Base-by-base conservation (phyloP, 1,140 invertebrate genomes). In the Hydropsyche tenuis region DNA sequence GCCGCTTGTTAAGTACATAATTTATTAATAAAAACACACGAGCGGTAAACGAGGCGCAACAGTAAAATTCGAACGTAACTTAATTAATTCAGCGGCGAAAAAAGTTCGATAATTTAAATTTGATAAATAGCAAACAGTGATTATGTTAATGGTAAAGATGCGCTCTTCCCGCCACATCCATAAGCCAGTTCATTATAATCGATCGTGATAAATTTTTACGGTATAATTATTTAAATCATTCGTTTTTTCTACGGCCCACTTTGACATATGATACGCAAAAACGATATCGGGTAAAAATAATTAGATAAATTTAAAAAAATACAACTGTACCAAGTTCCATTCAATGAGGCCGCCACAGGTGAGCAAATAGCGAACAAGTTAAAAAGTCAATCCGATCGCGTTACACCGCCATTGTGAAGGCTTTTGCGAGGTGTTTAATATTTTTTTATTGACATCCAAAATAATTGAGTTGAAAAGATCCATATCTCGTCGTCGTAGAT, bases 391-490 rank as follows among this genome's bases (percentile, higher is more conserved):
- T 68, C 46, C n/a, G 48, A 70, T 70, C 68, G 16, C 68, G 51
- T 70, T 60, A 56, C 68, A 42, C 3, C 43, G 16, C 65, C 65
- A n/a, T 69, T 51, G 22, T 23, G 25, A 22, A 25, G 4, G 14
- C 27, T 51, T 51, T 51, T 69, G 7, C 45, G 22, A 23, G 7
- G 14, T 16, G 23, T 37, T 7, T 20, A 22, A 22, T 23, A 48
- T 48, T 11, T 60, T 60, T 60, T 60, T 60, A n/a, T 60, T 60
- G n/a, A 9, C 46, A 16, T 48, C 65, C 27, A 68, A 42, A 45
- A 56, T 53, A 70, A 70, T 56, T 70, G 68, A 70, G 68, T 56
- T 45, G 43, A 51, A 56, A 68, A 70, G 68, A 70, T 70, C 23
- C 25, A 56, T 70, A 70, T 70, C 68, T 37, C n/a, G 46, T 56